Evolutionary conservation across 2,113 vertebrate genomes (phyloP).

Genomic region (Ptychochromis oligacanthus): DNA sequence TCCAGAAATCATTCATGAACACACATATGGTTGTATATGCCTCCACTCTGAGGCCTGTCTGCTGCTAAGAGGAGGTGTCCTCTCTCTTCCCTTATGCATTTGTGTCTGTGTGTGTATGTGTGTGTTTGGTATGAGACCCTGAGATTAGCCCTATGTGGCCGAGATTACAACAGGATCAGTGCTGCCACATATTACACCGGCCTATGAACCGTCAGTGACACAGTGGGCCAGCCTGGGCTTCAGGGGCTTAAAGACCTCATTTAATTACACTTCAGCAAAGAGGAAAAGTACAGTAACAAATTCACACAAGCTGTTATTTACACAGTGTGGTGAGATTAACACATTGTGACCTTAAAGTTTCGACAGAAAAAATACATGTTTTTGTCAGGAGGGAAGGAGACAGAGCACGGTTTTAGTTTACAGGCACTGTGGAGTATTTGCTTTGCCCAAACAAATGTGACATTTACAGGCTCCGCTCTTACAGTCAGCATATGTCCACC

Average conservation of each 20-base stretch:
- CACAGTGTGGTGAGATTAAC: background rate
- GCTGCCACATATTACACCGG: constrained; percentile 55
- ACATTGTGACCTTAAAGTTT: background rate
- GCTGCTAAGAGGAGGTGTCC: constrained; percentile 1
- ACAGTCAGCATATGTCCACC: background rate
- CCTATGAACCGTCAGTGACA: constrained; percentile 55
- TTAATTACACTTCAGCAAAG: constrained; percentile 75
- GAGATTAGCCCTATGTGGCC: constrained; percentile 74
- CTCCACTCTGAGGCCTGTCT: background rate
- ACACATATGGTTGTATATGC: background rate
- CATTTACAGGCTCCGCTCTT: constrained; percentile 7
- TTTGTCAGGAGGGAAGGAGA: background rate
- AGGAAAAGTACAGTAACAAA: constrained; percentile 64
- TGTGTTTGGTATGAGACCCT: constrained; percentile 41
- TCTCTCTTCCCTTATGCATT: background rate
- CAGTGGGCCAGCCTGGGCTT: constrained; percentile 55
- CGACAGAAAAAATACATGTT: background rate
- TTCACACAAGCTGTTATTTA: constrained; percentile 46
- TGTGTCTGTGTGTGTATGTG: constrained; percentile 9
- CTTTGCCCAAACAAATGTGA: constrained; percentile 44
- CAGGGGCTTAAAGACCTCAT: constrained; percentile 64
- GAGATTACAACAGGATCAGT: constrained; percentile 76
- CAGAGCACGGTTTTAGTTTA: background rate
- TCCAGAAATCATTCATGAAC: background rate
- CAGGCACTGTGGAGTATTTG: background rate